Evolutionary conservation across 2,888 invertebrate genomes (phyloP).

Genomic region (Thymelicus acteon): DNA sequence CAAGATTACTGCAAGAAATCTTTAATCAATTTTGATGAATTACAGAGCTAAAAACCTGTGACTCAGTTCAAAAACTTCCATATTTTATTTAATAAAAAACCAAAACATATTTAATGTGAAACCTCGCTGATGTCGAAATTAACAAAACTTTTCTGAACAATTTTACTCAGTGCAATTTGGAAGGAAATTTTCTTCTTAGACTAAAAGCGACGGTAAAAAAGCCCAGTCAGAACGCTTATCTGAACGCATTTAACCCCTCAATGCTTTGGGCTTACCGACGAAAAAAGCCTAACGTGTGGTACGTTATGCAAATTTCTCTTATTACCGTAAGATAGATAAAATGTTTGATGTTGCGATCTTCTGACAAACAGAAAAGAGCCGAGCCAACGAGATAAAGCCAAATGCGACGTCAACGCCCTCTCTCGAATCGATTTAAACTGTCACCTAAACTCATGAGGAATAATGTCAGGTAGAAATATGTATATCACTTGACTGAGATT

Average conservation of each 20-base stretch:
- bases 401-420: neutral
- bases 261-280: constrained; percentile 8
- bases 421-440: neutral
- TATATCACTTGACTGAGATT: no score
- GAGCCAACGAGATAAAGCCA: neutral
- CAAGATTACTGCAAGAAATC: no score
- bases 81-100: no score
- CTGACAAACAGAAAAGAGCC: neutral
- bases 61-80: no score
- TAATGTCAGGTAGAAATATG: no score
- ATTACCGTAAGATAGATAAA: constrained; percentile 31
- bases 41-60: no score
- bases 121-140: no score
- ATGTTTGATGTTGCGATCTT: constrained; percentile 6
- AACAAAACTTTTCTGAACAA: neutral
- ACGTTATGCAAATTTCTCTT: constrained; percentile 33
- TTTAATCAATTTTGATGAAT: no score
- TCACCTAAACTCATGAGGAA: neutral
- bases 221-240: constrained; percentile 22
- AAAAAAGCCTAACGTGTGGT: constrained; percentile 20
- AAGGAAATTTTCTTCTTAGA: neutral
- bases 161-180: constrained; percentile 1
- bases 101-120: no score
- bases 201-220: constrained; percentile 2
- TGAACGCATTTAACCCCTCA: constrained; percentile 15